phyloP scores from a whole-genome alignment of 64 coral and sea anemone species.

The Stylophora pistillata region DNA sequence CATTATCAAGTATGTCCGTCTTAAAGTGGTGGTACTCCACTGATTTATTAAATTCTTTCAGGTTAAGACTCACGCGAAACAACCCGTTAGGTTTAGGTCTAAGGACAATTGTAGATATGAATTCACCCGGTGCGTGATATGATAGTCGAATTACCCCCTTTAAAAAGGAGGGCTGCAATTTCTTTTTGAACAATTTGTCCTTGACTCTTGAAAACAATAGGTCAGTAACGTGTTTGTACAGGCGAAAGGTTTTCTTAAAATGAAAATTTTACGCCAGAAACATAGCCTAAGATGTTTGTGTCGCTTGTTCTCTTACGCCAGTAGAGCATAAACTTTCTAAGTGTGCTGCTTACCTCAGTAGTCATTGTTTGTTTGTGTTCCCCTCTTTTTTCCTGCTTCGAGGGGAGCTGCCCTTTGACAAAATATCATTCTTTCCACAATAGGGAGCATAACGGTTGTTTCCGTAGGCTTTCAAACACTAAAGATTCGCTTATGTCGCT shows the following conservation, averaged over 20 bases:
- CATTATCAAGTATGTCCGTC: no score
- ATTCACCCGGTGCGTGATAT: no score
- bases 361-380: no score
- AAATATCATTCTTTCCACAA: constrained; percentile 48
- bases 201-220: constrained; percentile 38
- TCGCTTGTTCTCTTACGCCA: constrained; percentile 57
- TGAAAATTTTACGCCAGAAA: constrained; percentile 51
- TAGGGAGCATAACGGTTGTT: constrained; percentile 7
- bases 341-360: no score
- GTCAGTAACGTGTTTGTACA: constrained; percentile 30
- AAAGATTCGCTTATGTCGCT: not conserved
- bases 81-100: no score
- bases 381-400: constrained; percentile 17
- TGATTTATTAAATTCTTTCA: no score
- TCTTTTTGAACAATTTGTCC: constrained; percentile 39
- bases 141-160: constrained; percentile 49
- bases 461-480: not conserved
- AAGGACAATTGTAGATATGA: no score
- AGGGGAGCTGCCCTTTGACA: constrained; percentile 38
- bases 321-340: constrained; percentile 42
- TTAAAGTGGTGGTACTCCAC: no score
- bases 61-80: no score
- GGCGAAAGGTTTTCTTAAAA: constrained; percentile 30
- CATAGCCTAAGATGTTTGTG: constrained; percentile 46
- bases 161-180: constrained; percentile 21